A percentile compares a stretch with the other conserved stretches of the same genome.
These are phyloP conservation scores for Corapipo altera DNA, from an alignment of 2,113 vertebrate species.

Conservation along the genomic window DNA sequence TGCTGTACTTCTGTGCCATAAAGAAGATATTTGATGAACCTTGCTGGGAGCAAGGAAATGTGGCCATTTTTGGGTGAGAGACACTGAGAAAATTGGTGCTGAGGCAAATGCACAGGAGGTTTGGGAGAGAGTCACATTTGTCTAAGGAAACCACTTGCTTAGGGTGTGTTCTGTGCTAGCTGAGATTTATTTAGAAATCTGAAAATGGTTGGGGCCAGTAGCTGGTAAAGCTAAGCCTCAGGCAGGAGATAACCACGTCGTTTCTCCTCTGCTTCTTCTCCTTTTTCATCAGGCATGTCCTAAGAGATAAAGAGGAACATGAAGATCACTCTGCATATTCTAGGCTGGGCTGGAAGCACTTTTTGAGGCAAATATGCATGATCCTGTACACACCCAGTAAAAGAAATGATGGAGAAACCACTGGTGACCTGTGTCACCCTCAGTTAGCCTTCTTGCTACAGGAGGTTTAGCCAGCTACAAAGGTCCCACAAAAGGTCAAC, in stretches of 20 bases:
- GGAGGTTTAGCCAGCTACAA: background rate
- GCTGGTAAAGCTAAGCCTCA: background rate
- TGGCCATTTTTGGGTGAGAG: background rate
- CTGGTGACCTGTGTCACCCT: background rate
- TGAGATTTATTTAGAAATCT: background rate
- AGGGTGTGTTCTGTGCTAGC: background rate
- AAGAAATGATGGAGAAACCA: background rate
- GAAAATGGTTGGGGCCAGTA: background rate
- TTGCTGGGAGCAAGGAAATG: background rate
- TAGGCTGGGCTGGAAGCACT: background rate
- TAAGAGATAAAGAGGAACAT: background rate
- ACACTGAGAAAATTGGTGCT: background rate
- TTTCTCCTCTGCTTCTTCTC: background rate
- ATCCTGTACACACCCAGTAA: background rate
- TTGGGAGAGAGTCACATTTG: background rate
- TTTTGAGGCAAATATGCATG: background rate
- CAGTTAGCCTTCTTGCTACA: background rate
- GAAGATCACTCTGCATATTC: background rate
- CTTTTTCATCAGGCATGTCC: background rate
- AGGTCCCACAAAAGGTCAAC: background rate
- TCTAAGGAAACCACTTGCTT: background rate
- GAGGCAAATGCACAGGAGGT: background rate
- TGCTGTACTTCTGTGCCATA: background rate
- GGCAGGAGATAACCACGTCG: background rate
- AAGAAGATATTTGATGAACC: background rate